phyloP scores from a whole-genome alignment of 2,888 invertebrate genomes.

The Peribatodes rhomboidaria region DNA sequence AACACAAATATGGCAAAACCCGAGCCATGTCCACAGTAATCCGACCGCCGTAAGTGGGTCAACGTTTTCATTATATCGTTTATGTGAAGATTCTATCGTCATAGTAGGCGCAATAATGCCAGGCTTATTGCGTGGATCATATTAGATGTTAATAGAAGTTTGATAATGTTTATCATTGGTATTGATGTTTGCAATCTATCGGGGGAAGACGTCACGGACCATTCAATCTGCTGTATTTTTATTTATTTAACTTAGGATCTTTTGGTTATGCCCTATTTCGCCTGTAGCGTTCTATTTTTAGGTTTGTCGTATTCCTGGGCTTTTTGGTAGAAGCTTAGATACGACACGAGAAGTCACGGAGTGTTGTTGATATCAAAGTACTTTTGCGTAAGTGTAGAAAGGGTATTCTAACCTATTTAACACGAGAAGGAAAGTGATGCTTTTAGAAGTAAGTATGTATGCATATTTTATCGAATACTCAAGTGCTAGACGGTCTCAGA shows the following conservation, averaged over 20 bases:
- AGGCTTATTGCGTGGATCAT: conserved; percentile 43
- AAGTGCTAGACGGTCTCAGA: too few relatives aligned
- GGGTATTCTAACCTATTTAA: too few relatives aligned
- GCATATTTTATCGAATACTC: too few relatives aligned
- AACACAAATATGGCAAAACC: not conserved
- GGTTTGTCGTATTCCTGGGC: not conserved
- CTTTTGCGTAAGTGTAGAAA: too few relatives aligned
- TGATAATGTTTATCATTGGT: conserved; percentile 30
- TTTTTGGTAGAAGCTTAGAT: not conserved
- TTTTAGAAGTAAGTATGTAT: too few relatives aligned
- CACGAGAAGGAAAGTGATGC: too few relatives aligned
- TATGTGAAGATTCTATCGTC: conserved; percentile 44
- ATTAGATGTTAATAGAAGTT: conserved; percentile 38
- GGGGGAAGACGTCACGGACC: conserved; percentile 12
- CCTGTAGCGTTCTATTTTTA: not conserved
- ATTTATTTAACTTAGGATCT: not conserved
- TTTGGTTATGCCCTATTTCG: not conserved
- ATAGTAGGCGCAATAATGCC: conserved; percentile 40
- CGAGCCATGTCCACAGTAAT: conserved; percentile 27
- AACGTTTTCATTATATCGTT: conserved; percentile 51
- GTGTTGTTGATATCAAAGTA: too few relatives aligned
- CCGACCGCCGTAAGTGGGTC: conserved; percentile 46
- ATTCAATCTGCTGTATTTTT: not conserved
- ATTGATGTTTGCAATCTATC: conserved; percentile 17
- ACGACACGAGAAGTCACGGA: too few relatives aligned